Base-by-base conservation (phyloP, 2,113 vertebrate species). In the Glaucomys volans region DNA sequence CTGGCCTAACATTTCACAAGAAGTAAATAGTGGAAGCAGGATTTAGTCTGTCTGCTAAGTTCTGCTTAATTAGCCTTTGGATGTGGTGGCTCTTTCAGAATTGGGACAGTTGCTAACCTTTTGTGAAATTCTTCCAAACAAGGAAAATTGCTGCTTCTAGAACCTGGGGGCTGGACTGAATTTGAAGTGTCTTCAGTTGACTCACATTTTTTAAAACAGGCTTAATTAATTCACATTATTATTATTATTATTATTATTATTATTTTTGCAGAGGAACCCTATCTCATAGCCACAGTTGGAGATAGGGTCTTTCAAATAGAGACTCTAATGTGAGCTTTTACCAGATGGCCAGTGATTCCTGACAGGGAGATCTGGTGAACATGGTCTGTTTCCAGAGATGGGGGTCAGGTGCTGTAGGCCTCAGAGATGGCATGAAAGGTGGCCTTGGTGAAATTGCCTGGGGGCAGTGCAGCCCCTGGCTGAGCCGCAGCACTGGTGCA, bases 51-150 rank as follows among this genome's bases (percentile, higher is more conserved):
- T 77, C 12, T 85, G 17, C 59, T 62, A 52, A 85, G n/a, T 44
- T 85, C 9, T 17, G 5, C 16, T 89, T 84, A 37, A 75, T 84
- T 59, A 57, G 40, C 44, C 52, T 32, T 24, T 66, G 85, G 47
- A 44, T 32, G 37, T 13, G 24, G 67, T 2, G 18, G 30, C 6
- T 42, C 87, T 85, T 32, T 82, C 86, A 94, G 84, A 87, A 57
- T 1, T 57, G 18, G 75, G 22, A 74, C 9, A 75, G 52, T 52
- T 44, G 28, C 50, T 81, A 59, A 71, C 14, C 54, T 76, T 66
- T 67, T 90, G 10, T 2, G 26, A 85, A 94, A 77, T 81, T 95
- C 54, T 94, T 85, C 47, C 74, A 82, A 96, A 77, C 2, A 92
- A 74, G 57, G 28, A 40, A 52, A 91, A 54, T 69, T 71, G 30